phyloP scores from a whole-genome alignment of 1,140 invertebrate species.

The Drosophila persimilis region DNA sequence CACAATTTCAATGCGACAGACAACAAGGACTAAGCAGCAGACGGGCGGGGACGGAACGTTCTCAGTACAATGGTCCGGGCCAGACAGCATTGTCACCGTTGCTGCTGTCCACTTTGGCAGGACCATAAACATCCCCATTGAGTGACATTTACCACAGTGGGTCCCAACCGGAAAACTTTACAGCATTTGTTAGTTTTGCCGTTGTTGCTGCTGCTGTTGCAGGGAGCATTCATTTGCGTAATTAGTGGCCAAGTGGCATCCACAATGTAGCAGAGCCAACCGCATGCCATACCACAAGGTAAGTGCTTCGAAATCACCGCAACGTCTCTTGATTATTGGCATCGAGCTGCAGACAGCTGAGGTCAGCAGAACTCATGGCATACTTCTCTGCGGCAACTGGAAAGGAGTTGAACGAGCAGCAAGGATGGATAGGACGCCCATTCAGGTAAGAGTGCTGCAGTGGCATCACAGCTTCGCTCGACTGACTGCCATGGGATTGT shows the following conservation, averaged over 20 bases:
- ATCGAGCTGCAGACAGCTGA: constrained; percentile 27
- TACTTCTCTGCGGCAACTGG: constrained; percentile 11
- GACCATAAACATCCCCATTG: constrained; percentile 9
- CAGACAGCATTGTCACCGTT: constrained; percentile 43
- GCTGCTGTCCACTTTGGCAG: constrained; percentile 19
- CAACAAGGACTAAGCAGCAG: constrained; percentile 31
- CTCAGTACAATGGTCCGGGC: not conserved
- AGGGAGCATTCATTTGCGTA: constrained; percentile 74
- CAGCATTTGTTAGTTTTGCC: constrained; percentile 34
- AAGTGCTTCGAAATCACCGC: constrained; percentile 65
- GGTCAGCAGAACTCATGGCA: constrained; percentile 39
- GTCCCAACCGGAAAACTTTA: constrained; percentile 18
- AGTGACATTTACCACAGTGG: constrained; percentile 52
- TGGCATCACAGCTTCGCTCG: not conserved
- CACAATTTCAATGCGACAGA: constrained; percentile 73
- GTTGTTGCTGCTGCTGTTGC: not conserved
- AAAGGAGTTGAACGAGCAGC: not conserved
- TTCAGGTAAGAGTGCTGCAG: not conserved
- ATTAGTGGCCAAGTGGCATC: constrained; percentile 68
- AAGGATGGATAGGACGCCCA: not conserved
- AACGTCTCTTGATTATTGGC: constrained; percentile 42
- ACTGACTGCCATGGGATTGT: too few species aligned
- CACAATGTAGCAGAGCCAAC: constrained; percentile 22
- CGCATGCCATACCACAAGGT: constrained; percentile 44
- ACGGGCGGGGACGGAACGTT: too few species aligned